A percentile compares a stretch with the other conserved stretches of the same genome.
These are phyloP conservation scores for Hylyphantes graminicola DNA, from an alignment of 1,140 invertebrate species.

Conservation along the genomic window DNA sequence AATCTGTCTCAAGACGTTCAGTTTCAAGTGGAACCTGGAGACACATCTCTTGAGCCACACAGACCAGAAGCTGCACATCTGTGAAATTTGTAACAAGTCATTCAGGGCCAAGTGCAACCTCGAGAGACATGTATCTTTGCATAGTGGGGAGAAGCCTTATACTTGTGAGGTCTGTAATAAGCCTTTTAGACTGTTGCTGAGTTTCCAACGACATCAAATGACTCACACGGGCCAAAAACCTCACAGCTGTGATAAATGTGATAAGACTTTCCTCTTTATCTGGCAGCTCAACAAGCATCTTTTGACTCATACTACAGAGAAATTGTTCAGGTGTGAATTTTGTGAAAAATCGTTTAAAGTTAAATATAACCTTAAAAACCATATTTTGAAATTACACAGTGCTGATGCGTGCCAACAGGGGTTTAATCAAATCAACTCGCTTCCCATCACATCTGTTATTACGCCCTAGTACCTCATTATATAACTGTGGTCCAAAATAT, in stretches of 20 bases:
- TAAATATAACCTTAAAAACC: too few relatives aligned
- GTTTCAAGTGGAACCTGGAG: not conserved
- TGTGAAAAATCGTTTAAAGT: not conserved
- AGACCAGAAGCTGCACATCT: not conserved
- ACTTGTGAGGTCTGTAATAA: not conserved
- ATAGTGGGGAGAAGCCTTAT: not conserved
- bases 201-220: not conserved
- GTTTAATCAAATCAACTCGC: too few relatives aligned
- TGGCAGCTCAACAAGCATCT: not conserved
- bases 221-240: not conserved
- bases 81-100: not conserved
- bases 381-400: too few relatives aligned
- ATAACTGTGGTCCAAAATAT: too few relatives aligned
- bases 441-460: too few relatives aligned
- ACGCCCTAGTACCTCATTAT: too few relatives aligned
- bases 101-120: not conserved
- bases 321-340: not conserved
- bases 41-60: not conserved
- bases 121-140: not conserved
- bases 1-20: not conserved
- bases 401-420: too few relatives aligned
- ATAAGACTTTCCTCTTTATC: not conserved
- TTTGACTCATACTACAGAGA: conserved; percentile 1
- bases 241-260: conserved; percentile 4
- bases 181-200: not conserved